Evolutionary conservation across 2,888 invertebrate species (phyloP).

Genomic region (Endomychus coccineus): DNA sequence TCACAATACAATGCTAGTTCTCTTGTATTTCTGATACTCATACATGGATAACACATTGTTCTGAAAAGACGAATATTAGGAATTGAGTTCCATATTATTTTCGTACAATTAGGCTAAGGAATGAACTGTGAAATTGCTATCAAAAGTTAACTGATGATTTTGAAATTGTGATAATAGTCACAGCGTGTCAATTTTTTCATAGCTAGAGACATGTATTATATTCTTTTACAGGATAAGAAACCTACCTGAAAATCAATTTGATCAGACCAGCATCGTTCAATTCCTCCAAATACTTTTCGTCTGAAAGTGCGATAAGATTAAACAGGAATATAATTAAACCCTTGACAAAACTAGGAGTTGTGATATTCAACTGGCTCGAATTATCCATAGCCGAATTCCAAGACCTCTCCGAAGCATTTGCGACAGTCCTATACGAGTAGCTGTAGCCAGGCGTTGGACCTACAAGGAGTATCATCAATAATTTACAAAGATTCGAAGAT

Average conservation of each 20-base stretch:
- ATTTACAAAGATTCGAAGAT: neutral
- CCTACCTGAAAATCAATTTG: conserved; percentile 46
- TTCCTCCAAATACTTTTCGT: conserved; percentile 38
- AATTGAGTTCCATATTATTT: conserved; percentile 5
- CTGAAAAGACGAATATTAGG: conserved; percentile 37
- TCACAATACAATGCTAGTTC: conserved; percentile 44
- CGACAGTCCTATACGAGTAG: conserved; percentile 9
- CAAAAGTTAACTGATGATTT: neutral
- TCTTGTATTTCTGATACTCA: conserved; percentile 36
- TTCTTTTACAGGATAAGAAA: conserved; percentile 11
- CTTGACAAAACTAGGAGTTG: conserved; percentile 46
- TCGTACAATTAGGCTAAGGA: conserved; percentile 1
- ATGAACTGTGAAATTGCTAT: neutral
- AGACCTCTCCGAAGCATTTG: conserved; percentile 18
- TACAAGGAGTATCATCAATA: neutral
- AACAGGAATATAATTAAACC: conserved; percentile 42
- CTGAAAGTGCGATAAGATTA: conserved; percentile 43
- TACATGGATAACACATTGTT: conserved; percentile 40
- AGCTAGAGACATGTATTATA: neutral
- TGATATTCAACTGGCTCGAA: conserved; percentile 24
- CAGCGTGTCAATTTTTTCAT: no score
- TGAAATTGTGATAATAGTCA: no score
- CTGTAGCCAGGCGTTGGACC: conserved; percentile 2
- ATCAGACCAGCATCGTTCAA: conserved; percentile 45
- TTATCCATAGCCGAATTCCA: conserved; percentile 15